Evolutionary conservation across 1,140 invertebrate genomes (phyloP), one percentile per base, ranked within the genome.

Genomic region (Diabrotica undecimpunctata): DNA sequence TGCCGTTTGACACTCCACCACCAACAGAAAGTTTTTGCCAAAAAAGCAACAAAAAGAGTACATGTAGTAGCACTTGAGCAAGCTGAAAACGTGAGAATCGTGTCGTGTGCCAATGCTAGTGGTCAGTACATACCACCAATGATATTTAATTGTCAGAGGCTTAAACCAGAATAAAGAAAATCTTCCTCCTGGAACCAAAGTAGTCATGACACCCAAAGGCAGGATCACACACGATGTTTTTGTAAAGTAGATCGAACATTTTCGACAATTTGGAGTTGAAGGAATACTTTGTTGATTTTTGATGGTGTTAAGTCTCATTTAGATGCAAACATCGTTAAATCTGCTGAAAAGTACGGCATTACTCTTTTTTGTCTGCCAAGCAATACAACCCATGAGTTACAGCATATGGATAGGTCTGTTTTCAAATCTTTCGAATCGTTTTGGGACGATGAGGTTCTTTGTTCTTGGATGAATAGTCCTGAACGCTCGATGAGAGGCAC

Each of bases 131-230:
- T 80, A 51, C 75, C 77, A 11, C 75, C 77, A 13, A 76, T 75
- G 71, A 74, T 79, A 36, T 83, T 80, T 61, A 78, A 78, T 64
- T 76, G 72, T 0, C 70, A 72, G 64, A 68, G 77, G 54, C 46
- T 70, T 13, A 76, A 75, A 61, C 66, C 71, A 60, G 72, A 71
- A 61, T 77, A 38, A 54, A 54, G n/a, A 54, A 54, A 35, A 54
- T 54, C 53, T 54, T 54, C 3, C 53, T 54, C 36, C 70, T 54
- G 75, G 76, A 65, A 62, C 66, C 13, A 9, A 64, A 7, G 70
- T 74, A 7, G 52, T 65, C 52, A 79, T 77, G 74, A 70, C 74
- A 41, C 65, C 70, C n/a, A 77, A 79, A 72, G 77, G 77, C n/a
- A n/a, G n/a, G n/a, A n/a, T n/a, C n/a, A 79, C 72, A 36, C 68